Evolutionary conservation across 2,888 invertebrate species (phyloP).

Genomic region (Oscheius sp.): DNA sequence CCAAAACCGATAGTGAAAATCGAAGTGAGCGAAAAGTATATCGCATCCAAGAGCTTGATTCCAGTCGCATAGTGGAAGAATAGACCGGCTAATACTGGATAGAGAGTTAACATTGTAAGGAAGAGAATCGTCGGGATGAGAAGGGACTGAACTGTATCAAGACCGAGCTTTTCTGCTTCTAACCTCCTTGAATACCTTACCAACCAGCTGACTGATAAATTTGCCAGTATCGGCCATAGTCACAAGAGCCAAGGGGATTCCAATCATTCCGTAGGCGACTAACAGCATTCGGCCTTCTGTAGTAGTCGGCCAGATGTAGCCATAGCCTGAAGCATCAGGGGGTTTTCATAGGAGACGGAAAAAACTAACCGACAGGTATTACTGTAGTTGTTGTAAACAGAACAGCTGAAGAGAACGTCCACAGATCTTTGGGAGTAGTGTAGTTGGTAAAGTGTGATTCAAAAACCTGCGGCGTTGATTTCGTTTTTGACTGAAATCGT

Average conservation of each 20-base stretch:
- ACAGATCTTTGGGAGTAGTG: slow-evolving; percentile 46
- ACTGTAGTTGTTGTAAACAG: slow-evolving; percentile 49
- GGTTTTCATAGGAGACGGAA: not conserved
- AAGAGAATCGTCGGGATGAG: slow-evolving; percentile 57
- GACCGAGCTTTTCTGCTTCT: not conserved
- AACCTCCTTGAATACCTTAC: slow-evolving; percentile 54
- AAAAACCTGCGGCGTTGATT: slow-evolving; percentile 42
- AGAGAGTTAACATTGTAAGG: slow-evolving; percentile 49
- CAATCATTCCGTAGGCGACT: slow-evolving; percentile 54
- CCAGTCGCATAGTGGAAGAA: slow-evolving; percentile 44
- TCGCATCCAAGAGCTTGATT: slow-evolving; percentile 53
- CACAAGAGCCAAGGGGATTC: slow-evolving; percentile 58
- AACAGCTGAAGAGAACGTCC: slow-evolving; percentile 56
- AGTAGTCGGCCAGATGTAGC: slow-evolving; percentile 54
- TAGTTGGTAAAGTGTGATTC: slow-evolving; percentile 41
- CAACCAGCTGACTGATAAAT: slow-evolving; percentile 54
- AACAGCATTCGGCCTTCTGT: slow-evolving; percentile 44
- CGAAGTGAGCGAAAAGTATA: slow-evolving; percentile 58
- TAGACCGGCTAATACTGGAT: slow-evolving; percentile 51
- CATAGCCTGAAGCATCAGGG: slow-evolving; percentile 47
- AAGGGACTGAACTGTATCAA: slow-evolving; percentile 42
- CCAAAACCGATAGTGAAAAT: slow-evolving; percentile 64
- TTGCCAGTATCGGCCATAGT: slow-evolving; percentile 64
- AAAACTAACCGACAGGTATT: not conserved
- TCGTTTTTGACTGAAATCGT: not conserved